These are phyloP conservation scores for Sinocyclocheilus anshuiensis DNA, from an alignment of 2,113 vertebrate species.

Conservation along the genomic window DNA sequence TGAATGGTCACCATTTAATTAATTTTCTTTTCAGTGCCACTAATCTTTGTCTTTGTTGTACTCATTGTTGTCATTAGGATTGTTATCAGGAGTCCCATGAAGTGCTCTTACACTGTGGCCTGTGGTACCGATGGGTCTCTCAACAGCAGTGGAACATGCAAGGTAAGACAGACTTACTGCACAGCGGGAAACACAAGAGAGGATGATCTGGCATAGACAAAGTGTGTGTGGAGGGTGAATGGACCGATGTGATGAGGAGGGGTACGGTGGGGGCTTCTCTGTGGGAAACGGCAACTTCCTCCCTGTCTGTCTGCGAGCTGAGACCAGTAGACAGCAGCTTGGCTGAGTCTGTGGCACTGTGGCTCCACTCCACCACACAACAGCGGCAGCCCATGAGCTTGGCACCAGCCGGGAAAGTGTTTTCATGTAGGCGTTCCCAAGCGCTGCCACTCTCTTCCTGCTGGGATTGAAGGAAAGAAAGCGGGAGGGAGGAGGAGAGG, in stretches of 20 bases:
- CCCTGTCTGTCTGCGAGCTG: slow-evolving; percentile 63
- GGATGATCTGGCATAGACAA: slow-evolving; percentile 43
- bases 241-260: slow-evolving; percentile 47
- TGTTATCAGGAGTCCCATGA: neutral
- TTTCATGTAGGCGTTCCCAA: slow-evolving; percentile 61
- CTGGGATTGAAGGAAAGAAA: slow-evolving; percentile 46
- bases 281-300: slow-evolving; percentile 69
- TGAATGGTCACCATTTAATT: too few species aligned
- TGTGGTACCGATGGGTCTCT: slow-evolving; percentile 4
- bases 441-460: slow-evolving; percentile 61
- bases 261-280: slow-evolving; percentile 58
- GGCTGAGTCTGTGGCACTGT: slow-evolving; percentile 54
- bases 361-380: slow-evolving; percentile 54
- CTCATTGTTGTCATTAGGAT: neutral
- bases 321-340: slow-evolving; percentile 55
- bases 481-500: slow-evolving; percentile 27
- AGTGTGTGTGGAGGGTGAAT: slow-evolving; percentile 25
- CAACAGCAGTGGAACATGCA: slow-evolving; percentile 23
- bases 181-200: slow-evolving; percentile 35
- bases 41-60: too few species aligned
- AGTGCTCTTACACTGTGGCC: neutral
- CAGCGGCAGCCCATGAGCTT: slow-evolving; percentile 51
- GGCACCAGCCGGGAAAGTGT: slow-evolving; percentile 52
- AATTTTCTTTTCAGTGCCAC: too few species aligned
- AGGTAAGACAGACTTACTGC: slow-evolving; percentile 18